Base-by-base conservation (phyloP, 2,797 vertebrate species). In the Microcaecilia unicolor region DNA sequence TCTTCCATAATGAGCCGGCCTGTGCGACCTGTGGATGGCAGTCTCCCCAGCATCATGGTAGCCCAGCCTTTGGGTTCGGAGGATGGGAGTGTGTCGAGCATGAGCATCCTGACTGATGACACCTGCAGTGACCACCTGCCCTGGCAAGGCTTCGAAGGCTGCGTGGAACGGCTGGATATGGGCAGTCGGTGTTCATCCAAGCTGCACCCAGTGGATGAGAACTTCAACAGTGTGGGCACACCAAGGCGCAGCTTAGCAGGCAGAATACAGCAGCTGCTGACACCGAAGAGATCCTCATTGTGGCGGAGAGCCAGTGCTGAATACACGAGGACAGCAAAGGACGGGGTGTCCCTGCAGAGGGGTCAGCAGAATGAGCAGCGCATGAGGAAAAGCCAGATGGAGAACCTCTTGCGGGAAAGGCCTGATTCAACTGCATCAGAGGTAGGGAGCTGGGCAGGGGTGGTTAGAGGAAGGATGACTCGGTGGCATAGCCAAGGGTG, bases 181-280 rank as follows among this genome's bases (percentile, higher is more conserved):
- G 3, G 31, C 12, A 22, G 64, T 59, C 32, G 37, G 46, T 6
- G 73, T 67, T 26, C 75, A 56, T 1, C 85, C 72, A 0, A 34
- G 58, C 32, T 61, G 54, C 2, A 64, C 51, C 4, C 51, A 6
- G 10, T 4, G 55, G 2, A 64, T 53, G 18, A 2, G 34, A 3
- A 40, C 51, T 24, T 58, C 21, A 84, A 79, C 15, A 44, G 61
- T 1, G 17, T 28, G 2, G 25, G 64, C 41, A 79, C 67, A 1
- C 81, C 85, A 0, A 66, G 72, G 16, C 67, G 85, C 21, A 81
- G 88, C 3, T 67, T 94, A 55, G 85, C 89, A 0, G 85, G 82
- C 20, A 91, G 90, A 25, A 78, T 94, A 3, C 92, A 94, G 60
- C 88, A 91, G 70, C 80, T 96, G n/a, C 84, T 94, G 20, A 91